Evolutionary conservation across 1,140 invertebrate species (phyloP).

Genomic region (Drosophila simulans): DNA sequence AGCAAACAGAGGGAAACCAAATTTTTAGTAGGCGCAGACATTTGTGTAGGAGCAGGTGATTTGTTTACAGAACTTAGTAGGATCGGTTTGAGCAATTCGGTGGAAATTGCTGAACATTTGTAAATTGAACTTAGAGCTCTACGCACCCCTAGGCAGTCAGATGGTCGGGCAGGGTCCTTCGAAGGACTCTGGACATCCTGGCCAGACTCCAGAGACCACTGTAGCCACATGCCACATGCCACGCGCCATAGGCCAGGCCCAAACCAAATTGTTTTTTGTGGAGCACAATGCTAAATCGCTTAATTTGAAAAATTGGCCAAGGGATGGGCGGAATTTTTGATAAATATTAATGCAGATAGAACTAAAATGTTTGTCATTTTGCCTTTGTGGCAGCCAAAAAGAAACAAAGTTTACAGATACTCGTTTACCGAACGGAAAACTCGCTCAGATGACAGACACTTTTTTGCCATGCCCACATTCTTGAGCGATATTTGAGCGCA

Average conservation of each 20-base stretch:
- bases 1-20: constrained; percentile 22
- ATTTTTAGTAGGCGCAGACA: constrained; percentile 42
- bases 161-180: constrained; percentile 2
- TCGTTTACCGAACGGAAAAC: constrained; percentile 19
- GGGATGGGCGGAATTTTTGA: constrained; percentile 36
- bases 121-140: constrained; percentile 75
- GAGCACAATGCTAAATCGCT: constrained; percentile 67
- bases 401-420: constrained; percentile 23
- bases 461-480: constrained; percentile 48
- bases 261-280: constrained; percentile 60
- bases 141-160: constrained; percentile 42
- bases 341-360: constrained; percentile 25
- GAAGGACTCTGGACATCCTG: constrained; percentile 3
- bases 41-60: constrained; percentile 28
- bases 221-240: constrained; percentile 30
- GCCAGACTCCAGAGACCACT: constrained; percentile 29
- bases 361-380: constrained; percentile 24
- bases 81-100: constrained; percentile 50
- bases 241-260: constrained; percentile 36
- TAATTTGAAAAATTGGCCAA: constrained; percentile 64
- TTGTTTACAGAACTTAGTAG: constrained; percentile 51
- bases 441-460: constrained; percentile 32
- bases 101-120: constrained; percentile 74
- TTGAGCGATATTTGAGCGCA: constrained; percentile 46
- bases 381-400: constrained; percentile 26